Conservation (phyloP, 2,797 vertebrate species). For the Microctenopoma lineatum region DNA sequence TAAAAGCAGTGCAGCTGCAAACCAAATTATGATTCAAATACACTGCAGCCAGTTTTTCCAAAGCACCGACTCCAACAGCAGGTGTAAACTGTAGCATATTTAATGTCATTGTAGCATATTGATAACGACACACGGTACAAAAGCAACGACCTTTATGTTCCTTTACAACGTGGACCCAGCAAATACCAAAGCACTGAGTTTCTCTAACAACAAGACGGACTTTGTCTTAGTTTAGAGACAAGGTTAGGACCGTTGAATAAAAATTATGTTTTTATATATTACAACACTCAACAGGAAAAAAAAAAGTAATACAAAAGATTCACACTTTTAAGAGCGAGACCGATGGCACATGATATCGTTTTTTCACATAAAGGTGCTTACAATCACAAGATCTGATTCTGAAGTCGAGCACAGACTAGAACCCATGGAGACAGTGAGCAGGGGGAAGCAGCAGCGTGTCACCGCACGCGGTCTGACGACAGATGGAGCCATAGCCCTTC, state of each 20-base stretch:
- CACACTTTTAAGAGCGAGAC: conserved; percentile 51
- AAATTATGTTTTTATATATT: conserved; percentile 74
- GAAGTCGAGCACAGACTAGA: conserved; percentile 3
- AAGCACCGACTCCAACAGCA: conserved; percentile 36
- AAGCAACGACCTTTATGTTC: conserved; percentile 73
- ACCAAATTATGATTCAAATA: no score
- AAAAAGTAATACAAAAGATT: conserved; percentile 43
- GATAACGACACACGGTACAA: conserved; percentile 77
- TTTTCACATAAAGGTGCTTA: conserved; percentile 63
- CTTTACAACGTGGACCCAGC: conserved; percentile 74
- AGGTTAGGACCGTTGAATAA: conserved; percentile 51
- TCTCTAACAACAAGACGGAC: conserved; percentile 42
- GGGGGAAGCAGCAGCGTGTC: conserved; percentile 10
- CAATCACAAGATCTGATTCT: conserved; percentile 35
- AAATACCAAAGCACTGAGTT: conserved; percentile 39
- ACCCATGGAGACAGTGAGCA: conserved; percentile 22
- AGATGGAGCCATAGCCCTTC: conserved; percentile 62
- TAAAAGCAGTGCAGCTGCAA: no score
- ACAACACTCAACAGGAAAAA: conserved; percentile 69
- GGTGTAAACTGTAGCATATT: conserved; percentile 65
- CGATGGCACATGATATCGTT: conserved; percentile 58
- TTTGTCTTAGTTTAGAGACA: conserved; percentile 27
- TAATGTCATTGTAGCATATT: conserved; percentile 80
- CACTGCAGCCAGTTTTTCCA: background rate
- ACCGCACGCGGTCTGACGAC: conserved; percentile 15